Percentiles rank a stretch among this genome's conserved stretches.
Conservation (phyloP, 2,888 invertebrate genomes). For the Pristionchus japonicus region DNA sequence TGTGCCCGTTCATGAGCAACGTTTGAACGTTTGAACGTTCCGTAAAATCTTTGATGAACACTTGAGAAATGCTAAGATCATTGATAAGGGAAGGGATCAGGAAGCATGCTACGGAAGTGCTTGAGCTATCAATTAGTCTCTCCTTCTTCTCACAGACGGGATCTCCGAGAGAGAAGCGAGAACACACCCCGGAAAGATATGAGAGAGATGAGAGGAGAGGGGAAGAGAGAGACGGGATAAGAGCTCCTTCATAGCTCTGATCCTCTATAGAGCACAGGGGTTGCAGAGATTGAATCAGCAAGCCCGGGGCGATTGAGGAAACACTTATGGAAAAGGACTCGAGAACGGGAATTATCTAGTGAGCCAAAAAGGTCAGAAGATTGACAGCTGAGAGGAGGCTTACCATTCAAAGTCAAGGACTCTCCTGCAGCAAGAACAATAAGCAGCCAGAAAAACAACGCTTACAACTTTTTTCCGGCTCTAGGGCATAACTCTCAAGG, state of each 20-base stretch:
- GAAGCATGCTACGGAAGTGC: not conserved
- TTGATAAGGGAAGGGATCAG: not conserved
- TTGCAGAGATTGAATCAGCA: too few relatives aligned
- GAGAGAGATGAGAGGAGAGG: not conserved
- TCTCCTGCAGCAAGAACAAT: not conserved
- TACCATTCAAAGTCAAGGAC: not conserved
- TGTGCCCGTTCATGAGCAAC: too few relatives aligned
- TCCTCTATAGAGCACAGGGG: not conserved
- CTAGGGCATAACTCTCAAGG: not conserved
- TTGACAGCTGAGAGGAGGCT: not conserved
- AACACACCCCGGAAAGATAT: not conserved
- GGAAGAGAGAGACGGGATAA: not conserved
- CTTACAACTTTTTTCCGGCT: too few relatives aligned
- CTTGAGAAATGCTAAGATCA: not conserved
- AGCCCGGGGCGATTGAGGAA: too few relatives aligned
- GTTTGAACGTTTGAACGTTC: too few relatives aligned
- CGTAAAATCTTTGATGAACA: not conserved
- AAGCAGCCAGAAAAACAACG: too few relatives aligned
- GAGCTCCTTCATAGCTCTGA: too few relatives aligned
- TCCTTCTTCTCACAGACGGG: not conserved
- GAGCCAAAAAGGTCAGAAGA: not conserved
- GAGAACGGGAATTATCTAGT: not conserved
- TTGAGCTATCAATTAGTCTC: slow-evolving; percentile 11
- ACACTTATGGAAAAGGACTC: not conserved
- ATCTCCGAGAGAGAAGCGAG: not conserved